Evolutionary conservation across 2,113 vertebrate genomes (phyloP).

Genomic region (Ibidorhyncha struthersii): DNA sequence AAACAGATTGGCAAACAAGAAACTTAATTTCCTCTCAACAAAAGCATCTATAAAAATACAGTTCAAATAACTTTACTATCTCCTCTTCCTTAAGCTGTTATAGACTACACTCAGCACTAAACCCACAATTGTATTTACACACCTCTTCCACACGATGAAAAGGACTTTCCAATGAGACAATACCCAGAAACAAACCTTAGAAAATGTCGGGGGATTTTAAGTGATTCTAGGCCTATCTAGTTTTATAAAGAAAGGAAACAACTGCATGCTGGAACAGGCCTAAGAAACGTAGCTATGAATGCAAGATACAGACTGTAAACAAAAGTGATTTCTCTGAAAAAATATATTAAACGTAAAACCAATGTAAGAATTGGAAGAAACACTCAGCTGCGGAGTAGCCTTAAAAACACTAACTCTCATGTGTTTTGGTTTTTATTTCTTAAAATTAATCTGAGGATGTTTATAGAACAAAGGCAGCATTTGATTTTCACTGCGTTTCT

Average conservation of each 20-base stretch:
- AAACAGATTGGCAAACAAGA: background rate
- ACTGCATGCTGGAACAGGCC: background rate
- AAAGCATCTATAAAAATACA: conserved; percentile 8
- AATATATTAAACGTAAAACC: background rate
- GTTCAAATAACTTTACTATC: background rate
- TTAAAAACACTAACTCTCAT: background rate
- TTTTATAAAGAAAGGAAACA: background rate
- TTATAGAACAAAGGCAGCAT: conserved; percentile 26
- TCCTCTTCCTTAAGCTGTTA: background rate
- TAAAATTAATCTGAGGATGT: background rate
- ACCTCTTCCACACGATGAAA: background rate
- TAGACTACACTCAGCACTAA: background rate
- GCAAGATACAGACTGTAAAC: background rate
- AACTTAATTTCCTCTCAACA: background rate
- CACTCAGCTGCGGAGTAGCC: background rate
- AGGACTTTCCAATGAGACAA: background rate
- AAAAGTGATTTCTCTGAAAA: background rate
- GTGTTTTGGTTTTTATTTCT: background rate
- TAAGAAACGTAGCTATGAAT: background rate
- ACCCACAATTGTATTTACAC: background rate
- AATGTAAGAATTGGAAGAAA: conserved; percentile 38
- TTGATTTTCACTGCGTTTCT: background rate
- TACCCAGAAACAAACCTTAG: background rate
- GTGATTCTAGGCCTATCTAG: background rate
- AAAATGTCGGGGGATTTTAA: background rate